Evolutionary conservation across 2,113 vertebrate genomes (phyloP), one percentile per base, ranked within the genome.

Genomic region (Brachypodius melanocephalos): DNA sequence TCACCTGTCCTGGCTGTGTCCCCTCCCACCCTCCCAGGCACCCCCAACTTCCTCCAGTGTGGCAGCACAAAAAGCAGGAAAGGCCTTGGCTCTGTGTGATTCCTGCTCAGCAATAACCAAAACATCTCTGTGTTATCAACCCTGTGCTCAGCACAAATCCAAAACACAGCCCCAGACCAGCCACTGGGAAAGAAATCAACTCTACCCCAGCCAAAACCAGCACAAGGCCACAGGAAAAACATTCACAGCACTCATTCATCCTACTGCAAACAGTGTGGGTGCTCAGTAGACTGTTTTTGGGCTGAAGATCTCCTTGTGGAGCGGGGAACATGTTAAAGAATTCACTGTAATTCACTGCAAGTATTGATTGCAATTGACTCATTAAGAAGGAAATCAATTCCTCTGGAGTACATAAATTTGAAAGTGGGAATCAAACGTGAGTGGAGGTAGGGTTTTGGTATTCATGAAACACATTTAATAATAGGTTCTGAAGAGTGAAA

Each of bases 341-440:
- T 49, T 10, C 17, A 62, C 62, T 83, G 22, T 85, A 91, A 83
- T 82, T 90, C 62, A 73, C 61, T 79, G 45, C 16, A 32, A 61
- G 10, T 83, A 91, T 95, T 93, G 71, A 89, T 93, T 76, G 77
- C 71, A 82, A 91, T 85, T 76, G 82, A 85, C 78, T 89, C 93
- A 82, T 95, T 88, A 89, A 88, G 78, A 81, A 65, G 42, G 40
- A 91, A 96, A 79, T 79, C 66, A 76, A 85, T 93, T 79, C 36
- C 66, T 79, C 42, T 88, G 57, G 75, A 93, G 78, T 65, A 28
- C 14, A 85, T 57, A 72, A 68, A 83, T 61, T 65, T 45, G 77
- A 75, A 88, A 68, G 31, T 28, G 34, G 8, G 61, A 81, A 75
- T 84, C 20, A 81, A 59, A 71, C 75, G 40, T 1, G 1, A 81